A percentile compares a stretch with the other conserved stretches of the same genome.
phyloP scores from a whole-genome alignment of 2,113 vertebrate species.

The Apteryx owenii region DNA sequence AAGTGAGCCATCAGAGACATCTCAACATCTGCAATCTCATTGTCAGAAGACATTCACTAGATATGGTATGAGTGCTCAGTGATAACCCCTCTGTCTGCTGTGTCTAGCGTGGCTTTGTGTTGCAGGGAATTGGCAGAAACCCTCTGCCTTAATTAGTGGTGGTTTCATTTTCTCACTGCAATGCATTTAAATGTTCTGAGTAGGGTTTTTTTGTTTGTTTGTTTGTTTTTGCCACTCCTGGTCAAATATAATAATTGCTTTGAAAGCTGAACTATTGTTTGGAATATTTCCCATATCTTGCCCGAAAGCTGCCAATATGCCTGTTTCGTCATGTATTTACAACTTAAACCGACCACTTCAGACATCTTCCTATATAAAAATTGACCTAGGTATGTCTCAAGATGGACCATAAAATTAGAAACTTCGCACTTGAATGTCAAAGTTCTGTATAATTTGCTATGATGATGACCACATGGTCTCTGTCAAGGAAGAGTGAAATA shows the following conservation, averaged over 20 bases:
- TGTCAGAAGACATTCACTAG: background rate
- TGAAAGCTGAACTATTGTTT: background rate
- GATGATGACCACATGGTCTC: background rate
- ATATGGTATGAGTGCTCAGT: background rate
- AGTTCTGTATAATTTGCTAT: background rate
- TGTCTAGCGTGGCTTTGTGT: accelerated
- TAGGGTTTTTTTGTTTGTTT: too few species aligned
- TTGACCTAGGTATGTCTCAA: background rate
- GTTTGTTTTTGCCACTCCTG: background rate
- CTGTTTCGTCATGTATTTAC: background rate
- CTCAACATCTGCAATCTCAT: accelerated
- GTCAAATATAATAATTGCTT: background rate
- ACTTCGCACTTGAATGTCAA: background rate
- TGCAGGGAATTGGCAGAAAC: background rate
- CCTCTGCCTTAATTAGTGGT: background rate
- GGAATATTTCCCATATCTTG: background rate
- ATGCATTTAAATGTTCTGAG: background rate
- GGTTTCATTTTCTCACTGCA: background rate
- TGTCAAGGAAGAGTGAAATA: background rate
- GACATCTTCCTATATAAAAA: background rate
- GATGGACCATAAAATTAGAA: slow-evolving; percentile 9
- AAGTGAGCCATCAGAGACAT: background rate
- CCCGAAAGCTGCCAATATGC: background rate
- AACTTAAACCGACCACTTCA: background rate
- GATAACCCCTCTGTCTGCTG: background rate